These are phyloP conservation scores for cattle (Bos taurus) DNA, from an alignment of 2,113 vertebrate genomes.

Conservation along the genomic window DNA sequence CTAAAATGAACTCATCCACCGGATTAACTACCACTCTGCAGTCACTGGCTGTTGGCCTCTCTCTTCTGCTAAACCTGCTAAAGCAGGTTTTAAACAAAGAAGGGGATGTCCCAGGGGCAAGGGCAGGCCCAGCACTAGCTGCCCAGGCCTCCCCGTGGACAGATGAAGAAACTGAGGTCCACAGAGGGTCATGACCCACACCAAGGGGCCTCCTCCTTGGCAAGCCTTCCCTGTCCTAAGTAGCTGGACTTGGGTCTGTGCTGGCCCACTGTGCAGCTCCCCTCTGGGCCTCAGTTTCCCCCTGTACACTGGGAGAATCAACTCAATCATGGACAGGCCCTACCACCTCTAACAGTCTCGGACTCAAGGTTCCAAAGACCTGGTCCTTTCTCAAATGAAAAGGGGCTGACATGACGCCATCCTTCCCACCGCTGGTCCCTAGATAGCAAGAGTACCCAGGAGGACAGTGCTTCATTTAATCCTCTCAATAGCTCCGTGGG, in stretches of 20 bases:
- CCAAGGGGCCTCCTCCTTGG: not conserved
- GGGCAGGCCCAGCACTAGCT: not conserved
- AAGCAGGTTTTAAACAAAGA: not conserved
- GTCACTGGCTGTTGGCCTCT: not conserved
- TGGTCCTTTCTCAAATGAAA: not conserved
- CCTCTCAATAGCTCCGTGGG: not conserved
- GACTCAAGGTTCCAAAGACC: not conserved
- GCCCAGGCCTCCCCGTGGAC: fast-evolving
- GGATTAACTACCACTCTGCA: not conserved
- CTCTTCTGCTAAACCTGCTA: not conserved
- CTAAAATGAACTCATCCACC: not conserved
- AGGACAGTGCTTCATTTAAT: too few relatives aligned
- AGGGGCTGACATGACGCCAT: fast-evolving
- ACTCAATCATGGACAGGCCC: not conserved
- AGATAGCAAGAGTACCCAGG: not conserved
- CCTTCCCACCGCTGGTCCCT: not conserved
- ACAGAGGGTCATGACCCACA: fast-evolving
- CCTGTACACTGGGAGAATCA: not conserved
- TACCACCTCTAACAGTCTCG: not conserved
- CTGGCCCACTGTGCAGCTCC: not conserved
- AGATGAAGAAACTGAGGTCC: not conserved
- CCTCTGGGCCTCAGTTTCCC: not conserved
- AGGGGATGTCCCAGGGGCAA: fast-evolving
- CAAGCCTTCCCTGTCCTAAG: not conserved
- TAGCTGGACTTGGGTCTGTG: too few relatives aligned